A percentile compares a stretch with the other conserved stretches of the same genome.
Evolutionary conservation across 2,113 vertebrate genomes (phyloP).

Genomic region (Chloroceryle aenea): DNA sequence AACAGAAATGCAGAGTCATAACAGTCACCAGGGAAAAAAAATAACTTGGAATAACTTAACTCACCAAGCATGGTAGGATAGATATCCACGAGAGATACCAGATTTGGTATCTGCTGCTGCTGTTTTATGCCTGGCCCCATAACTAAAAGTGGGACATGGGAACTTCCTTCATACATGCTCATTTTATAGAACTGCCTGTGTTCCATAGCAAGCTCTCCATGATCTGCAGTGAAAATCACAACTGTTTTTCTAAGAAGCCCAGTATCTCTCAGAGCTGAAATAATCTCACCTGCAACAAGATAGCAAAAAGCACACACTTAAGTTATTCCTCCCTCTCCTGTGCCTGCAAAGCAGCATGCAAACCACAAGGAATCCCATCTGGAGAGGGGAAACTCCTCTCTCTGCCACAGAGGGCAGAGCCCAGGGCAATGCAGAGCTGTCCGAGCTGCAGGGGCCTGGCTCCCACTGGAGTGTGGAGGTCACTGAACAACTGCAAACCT

Average conservation of each 20-base stretch:
- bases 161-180: constrained; percentile 98
- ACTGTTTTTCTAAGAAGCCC: constrained; percentile 85
- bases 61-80: constrained; percentile 93
- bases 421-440: fast-evolving
- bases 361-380: background rate
- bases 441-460: background rate
- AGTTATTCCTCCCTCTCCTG: background rate
- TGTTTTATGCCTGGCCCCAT: constrained; percentile 86
- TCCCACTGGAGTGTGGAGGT: fast-evolving
- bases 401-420: background rate
- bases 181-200: constrained; percentile 99
- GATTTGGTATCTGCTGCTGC: constrained; percentile 74
- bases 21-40: background rate
- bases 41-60: background rate
- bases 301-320: background rate
- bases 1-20: background rate
- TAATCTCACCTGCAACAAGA: constrained; percentile 83
- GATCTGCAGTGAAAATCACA: constrained; percentile 91
- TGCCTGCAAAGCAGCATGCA: background rate
- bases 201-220: constrained; percentile 96
- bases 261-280: constrained; percentile 81
- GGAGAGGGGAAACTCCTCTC: background rate
- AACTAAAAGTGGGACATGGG: constrained; percentile 88
- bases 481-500: background rate
- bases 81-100: constrained; percentile 94